Conservation (phyloP, 2,113 vertebrate species). For the Pteruthius melanotis region DNA sequence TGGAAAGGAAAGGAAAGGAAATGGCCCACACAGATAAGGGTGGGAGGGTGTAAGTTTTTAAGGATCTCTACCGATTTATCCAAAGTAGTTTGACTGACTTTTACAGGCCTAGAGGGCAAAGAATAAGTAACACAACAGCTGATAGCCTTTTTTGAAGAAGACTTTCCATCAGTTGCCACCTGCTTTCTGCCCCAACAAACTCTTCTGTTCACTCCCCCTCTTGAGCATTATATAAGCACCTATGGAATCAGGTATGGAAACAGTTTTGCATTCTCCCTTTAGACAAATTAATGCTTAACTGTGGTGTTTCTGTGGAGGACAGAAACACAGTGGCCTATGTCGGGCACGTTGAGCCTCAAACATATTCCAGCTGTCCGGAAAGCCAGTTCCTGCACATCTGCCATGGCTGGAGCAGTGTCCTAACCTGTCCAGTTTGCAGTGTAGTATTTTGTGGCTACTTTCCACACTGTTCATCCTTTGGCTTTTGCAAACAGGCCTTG, state of each 20-base stretch:
- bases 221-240: background rate
- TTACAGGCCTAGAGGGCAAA: background rate
- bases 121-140: background rate
- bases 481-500: background rate
- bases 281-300: background rate
- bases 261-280: background rate
- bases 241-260: background rate
- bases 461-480: background rate
- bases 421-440: accelerated
- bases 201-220: background rate
- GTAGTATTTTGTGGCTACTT: background rate
- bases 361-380: background rate
- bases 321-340: background rate
- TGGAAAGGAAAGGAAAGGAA: background rate
- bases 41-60: background rate
- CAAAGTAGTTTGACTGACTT: background rate
- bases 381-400: background rate
- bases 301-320: background rate
- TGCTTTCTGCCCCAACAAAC: background rate
- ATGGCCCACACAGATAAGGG: background rate
- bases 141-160: background rate
- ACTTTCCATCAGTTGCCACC: background rate
- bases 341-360: accelerated
- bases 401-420: background rate
- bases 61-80: background rate